Percentiles rank a stretch among this genome's conserved stretches.
phyloP scores from a whole-genome alignment of 2,797 vertebrate species.

The Lepus oiostolus region DNA sequence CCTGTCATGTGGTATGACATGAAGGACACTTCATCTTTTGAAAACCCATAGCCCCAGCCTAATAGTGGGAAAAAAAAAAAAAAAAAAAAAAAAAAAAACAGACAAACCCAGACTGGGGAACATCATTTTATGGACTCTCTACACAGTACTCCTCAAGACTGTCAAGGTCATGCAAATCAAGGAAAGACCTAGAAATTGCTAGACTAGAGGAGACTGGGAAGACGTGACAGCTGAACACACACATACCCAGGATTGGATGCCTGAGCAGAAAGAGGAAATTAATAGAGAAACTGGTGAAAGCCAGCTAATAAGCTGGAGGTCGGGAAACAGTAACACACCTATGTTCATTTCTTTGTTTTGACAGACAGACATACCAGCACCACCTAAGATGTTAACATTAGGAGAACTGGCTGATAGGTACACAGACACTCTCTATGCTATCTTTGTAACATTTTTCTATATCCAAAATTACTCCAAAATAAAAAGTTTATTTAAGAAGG shows the following conservation, averaged over 20 bases:
- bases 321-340: not conserved
- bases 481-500: conserved; percentile 42
- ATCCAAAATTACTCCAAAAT: conserved; percentile 58
- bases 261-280: conserved; percentile 44
- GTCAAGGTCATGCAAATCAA: not conserved
- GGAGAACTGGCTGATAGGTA: not conserved
- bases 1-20: not conserved
- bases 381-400: not conserved
- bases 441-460: conserved; percentile 51
- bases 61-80: not conserved
- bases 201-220: conserved; percentile 1
- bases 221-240: not conserved
- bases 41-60: not conserved
- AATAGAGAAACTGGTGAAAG: not conserved
- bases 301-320: not conserved
- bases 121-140: not conserved
- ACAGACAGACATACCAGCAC: not conserved
- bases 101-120: not conserved
- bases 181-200: not conserved
- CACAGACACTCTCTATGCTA: not conserved
- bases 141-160: not conserved
- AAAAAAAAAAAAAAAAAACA: not conserved
- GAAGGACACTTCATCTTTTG: not conserved
- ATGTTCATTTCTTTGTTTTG: conserved; percentile 32
- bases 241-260: not conserved